phyloP scores from a whole-genome alignment of 2,113 vertebrate genomes.

The Protobothrops flavoviridis region DNA sequence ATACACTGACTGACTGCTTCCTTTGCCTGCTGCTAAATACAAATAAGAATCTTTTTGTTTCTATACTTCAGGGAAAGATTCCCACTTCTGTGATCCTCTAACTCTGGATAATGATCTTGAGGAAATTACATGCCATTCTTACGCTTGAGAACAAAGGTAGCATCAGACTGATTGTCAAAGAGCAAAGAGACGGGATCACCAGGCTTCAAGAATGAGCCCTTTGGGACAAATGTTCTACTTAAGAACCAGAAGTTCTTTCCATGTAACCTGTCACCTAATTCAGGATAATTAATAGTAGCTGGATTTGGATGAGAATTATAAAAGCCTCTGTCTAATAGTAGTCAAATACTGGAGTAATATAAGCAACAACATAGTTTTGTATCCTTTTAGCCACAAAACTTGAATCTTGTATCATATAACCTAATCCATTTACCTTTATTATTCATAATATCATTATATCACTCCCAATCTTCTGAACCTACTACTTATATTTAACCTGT shows the following conservation, averaged over 20 bases:
- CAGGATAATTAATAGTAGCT: not conserved
- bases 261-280: not conserved
- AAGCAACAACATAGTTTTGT: not conserved
- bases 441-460: not conserved
- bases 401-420: not conserved
- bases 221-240: not conserved
- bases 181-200: not conserved
- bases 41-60: not conserved
- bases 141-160: not conserved
- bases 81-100: not conserved
- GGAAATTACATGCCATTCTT: not conserved
- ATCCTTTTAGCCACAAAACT: not conserved
- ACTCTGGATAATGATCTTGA: not conserved
- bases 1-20: not conserved
- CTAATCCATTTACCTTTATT: not conserved
- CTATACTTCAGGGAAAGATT: not conserved
- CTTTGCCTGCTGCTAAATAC: not conserved
- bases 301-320: not conserved
- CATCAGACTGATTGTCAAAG: not conserved
- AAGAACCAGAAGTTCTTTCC: not conserved
- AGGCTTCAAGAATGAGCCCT: not conserved
- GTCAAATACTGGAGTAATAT: not conserved
- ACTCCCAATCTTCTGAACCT: not conserved
- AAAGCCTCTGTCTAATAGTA: not conserved
- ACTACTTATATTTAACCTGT: not conserved